These are phyloP conservation scores for Vidua macroura DNA, from an alignment of 2,113 vertebrate genomes.

Conservation along the genomic window DNA sequence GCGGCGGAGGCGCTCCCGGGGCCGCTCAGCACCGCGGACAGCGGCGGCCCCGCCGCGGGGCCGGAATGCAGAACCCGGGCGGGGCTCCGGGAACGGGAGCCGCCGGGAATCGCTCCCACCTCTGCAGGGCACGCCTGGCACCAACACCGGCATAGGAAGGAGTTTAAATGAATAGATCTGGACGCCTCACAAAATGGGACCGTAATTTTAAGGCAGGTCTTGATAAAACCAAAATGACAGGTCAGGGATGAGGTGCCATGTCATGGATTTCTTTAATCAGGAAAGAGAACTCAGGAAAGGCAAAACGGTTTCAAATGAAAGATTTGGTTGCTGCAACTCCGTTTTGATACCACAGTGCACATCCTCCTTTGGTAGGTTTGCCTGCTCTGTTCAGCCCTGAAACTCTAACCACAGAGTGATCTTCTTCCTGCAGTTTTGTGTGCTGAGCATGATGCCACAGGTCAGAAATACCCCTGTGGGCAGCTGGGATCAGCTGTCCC, in stretches of 20 bases:
- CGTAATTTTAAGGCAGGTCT: neutral
- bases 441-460: neutral
- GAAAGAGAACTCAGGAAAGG: neutral
- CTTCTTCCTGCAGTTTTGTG: neutral
- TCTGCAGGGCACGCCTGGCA: neutral
- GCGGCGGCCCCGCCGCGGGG: neutral
- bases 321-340: neutral
- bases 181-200: accelerated
- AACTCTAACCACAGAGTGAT: too few relatives aligned
- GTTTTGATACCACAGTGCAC: neutral
- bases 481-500: neutral
- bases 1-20: neutral
- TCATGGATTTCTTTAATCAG: neutral
- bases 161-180: accelerated
- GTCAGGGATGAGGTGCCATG: neutral
- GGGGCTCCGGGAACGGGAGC: neutral
- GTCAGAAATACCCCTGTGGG: neutral
- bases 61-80: accelerated
- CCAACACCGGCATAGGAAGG: accelerated
- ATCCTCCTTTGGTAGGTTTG: neutral
- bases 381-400: neutral
- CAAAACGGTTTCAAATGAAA: neutral
- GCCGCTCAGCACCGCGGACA: constrained; percentile 56
- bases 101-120: accelerated
- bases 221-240: neutral